Base-by-base conservation (phyloP, 2,113 vertebrate species). In the Microcebus jonahi region DNA sequence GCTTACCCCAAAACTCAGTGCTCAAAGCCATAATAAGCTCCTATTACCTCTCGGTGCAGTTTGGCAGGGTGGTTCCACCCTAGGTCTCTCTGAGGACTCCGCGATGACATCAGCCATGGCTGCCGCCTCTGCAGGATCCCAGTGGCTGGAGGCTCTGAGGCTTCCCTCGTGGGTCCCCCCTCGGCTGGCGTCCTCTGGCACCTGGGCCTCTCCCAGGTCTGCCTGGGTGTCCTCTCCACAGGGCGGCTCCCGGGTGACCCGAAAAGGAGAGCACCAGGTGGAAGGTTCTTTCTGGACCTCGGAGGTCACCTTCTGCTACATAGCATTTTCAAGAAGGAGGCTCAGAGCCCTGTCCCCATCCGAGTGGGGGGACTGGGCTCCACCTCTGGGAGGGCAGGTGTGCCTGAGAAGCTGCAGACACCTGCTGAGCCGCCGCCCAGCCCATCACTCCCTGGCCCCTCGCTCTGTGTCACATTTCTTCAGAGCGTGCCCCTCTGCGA, bases 401-500 rank as follows among this genome's bases (percentile, higher is more conserved):
- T 0, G 63, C 36, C 11, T 0, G 6, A 79, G 12, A 23, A 12
- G 5, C 0, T 2, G 8, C 55, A 7, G 77, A 12, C 27, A 2
- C 8, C 1, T 4, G 55, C 31, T 2, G 1, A 21, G 31, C 3
- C 45, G 3, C 23, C 10, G 0, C 34, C 4, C 7, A 3, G 0
- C 13, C 57, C 17, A 0, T 1, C 8, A 0, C 59, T 8, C 39
- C 42, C 39, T 0, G 4, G 29, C 11, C 11, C 11, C 2, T 1
- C 10, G 2, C 12, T 5, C 53, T 6, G 3, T 13, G 1, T 6
- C 17, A 0, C 6, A 7, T 15, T 14, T 55, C 29, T 29, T 25
- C 4, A 0, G 70, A 55, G 17, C 2, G 3, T 0, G 0, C 0
- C 0, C 0, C 0, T 1, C 42, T n/a, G 21, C 0, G 0, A 0